phyloP scores from a whole-genome alignment of 2,888 invertebrate species.

The Cremastobaeus sp. region DNA sequence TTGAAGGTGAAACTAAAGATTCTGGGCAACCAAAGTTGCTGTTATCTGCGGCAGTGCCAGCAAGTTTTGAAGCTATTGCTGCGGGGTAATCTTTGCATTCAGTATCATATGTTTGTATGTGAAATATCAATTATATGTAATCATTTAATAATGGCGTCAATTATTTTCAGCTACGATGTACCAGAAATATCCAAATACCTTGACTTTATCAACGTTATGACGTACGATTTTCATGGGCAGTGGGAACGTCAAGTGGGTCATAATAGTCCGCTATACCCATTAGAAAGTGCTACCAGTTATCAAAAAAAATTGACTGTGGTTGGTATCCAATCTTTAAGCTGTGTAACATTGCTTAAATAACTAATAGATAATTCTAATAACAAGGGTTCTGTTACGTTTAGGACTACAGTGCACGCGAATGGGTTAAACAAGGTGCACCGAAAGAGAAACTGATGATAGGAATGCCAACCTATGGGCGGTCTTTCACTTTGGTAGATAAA shows the following conservation, averaged over 20 bases:
- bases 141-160: constrained; percentile 1
- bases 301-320: constrained; percentile 96
- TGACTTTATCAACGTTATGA: constrained; percentile 96
- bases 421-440: constrained; percentile 95
- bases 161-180: constrained; percentile 85
- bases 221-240: constrained; percentile 96
- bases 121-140: too few relatives aligned
- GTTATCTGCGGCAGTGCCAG: constrained; percentile 93
- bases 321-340: constrained; percentile 72
- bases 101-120: too few relatives aligned
- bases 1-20: constrained; percentile 94
- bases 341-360: neutral
- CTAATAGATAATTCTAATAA: neutral
- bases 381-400: constrained; percentile 72
- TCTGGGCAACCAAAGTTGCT: constrained; percentile 88
- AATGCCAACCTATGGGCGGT: constrained; percentile 95
- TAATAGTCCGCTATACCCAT: constrained; percentile 92
- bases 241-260: constrained; percentile 96
- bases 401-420: constrained; percentile 94
- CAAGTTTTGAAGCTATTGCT: constrained; percentile 94
- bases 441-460: constrained; percentile 96
- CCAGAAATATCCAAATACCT: constrained; percentile 95
- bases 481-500: constrained; percentile 91
- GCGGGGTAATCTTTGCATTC: constrained; percentile 89
- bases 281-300: constrained; percentile 93